A percentile compares a stretch with the other conserved stretches of the same genome.
Evolutionary conservation across 2,797 vertebrate genomes (phyloP).

Genomic region (Discoglossus pictus): DNA sequence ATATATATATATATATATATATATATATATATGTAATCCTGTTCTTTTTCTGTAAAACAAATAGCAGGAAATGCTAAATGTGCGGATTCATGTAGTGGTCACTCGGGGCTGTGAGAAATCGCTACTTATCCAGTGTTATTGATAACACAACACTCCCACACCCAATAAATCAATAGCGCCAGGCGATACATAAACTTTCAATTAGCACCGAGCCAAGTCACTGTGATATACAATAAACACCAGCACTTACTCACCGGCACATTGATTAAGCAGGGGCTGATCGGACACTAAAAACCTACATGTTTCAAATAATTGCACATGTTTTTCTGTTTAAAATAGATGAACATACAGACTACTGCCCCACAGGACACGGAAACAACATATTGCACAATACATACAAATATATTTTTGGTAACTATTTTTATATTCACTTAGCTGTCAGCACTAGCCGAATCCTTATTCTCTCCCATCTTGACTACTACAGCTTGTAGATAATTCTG

Average conservation of each 20-base stretch:
- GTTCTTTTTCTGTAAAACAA: too few relatives aligned
- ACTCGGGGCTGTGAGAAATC: neutral
- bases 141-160: conserved; percentile 4
- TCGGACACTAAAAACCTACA: neutral
- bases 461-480: too few relatives aligned
- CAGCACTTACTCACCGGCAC: neutral
- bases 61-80: conserved; percentile 18
- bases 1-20: too few relatives aligned
- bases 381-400: too few relatives aligned
- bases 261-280: conserved; percentile 2
- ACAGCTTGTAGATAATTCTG: too few relatives aligned
- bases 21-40: too few relatives aligned
- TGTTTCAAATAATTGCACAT: neutral
- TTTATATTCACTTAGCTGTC: too few relatives aligned
- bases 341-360: too few relatives aligned
- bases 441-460: too few relatives aligned
- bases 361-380: too few relatives aligned
- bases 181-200: conserved; percentile 16
- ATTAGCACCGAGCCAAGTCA: conserved; percentile 7
- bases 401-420: too few relatives aligned
- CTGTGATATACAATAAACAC: neutral
- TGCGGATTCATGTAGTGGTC: neutral
- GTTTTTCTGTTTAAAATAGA: too few relatives aligned
- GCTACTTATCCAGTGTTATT: conserved; percentile 2
- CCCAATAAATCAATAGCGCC: conserved; percentile 34